These are phyloP conservation scores for Ascaphus truei DNA, from an alignment of 2,113 vertebrate species.

Conservation along the genomic window DNA sequence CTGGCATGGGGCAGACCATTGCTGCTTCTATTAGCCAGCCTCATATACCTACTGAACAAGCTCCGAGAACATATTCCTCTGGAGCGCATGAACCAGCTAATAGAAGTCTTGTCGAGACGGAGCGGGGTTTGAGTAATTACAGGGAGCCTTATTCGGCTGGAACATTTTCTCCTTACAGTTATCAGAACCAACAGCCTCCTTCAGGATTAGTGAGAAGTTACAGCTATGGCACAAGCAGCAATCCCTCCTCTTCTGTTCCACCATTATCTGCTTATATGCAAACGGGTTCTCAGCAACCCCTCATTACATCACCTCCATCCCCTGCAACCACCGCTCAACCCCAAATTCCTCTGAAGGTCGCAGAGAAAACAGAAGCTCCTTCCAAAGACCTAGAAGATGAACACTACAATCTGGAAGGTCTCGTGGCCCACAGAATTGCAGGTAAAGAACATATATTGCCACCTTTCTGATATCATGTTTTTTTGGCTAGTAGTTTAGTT, in stretches of 20 bases:
- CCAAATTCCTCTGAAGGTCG: slow-evolving; percentile 58
- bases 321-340: slow-evolving; percentile 44
- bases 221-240: slow-evolving; percentile 56
- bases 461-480: neutral
- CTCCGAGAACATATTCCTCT: neutral
- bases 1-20: slow-evolving; percentile 13
- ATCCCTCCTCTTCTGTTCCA: slow-evolving; percentile 38
- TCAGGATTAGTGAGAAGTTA: slow-evolving; percentile 47
- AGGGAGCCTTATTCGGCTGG: neutral
- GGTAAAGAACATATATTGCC: slow-evolving; percentile 63
- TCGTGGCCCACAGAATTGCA: slow-evolving; percentile 92
- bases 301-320: slow-evolving; percentile 60
- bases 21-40: neutral
- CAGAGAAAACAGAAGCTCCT: slow-evolving; percentile 51
- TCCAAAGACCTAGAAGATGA: slow-evolving; percentile 64
- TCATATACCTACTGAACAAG: neutral
- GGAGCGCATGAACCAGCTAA: neutral
- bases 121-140: slow-evolving; percentile 19
- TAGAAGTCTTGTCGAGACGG: slow-evolving; percentile 21
- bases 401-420: slow-evolving; percentile 82
- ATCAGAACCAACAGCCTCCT: slow-evolving; percentile 33
- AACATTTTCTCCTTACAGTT: slow-evolving; percentile 54
- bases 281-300: slow-evolving; percentile 52
- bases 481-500: too few species aligned
- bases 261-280: slow-evolving; percentile 45